Conservation (phyloP, 2,113 vertebrate species). For the Poeciliopsis prolifica region DNA sequence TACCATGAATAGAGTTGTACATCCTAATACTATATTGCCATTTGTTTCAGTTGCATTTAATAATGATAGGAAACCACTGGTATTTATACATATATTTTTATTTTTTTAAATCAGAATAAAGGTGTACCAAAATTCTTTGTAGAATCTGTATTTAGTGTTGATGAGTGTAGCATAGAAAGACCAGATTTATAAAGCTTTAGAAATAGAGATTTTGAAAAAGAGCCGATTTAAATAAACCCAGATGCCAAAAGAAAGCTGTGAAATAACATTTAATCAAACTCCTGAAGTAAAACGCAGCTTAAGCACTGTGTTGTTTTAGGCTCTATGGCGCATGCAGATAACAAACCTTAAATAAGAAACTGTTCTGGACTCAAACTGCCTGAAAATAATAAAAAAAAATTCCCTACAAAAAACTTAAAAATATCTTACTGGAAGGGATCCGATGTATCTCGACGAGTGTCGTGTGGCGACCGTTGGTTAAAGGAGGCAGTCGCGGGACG, state of each 20-base stretch:
- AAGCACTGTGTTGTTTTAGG: neutral
- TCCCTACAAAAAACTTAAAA: neutral
- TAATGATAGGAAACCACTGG: too few species aligned
- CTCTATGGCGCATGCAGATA: neutral
- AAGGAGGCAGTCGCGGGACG: constrained; percentile 68
- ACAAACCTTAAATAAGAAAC: neutral
- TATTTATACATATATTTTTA: too few species aligned
- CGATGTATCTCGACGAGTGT: constrained; percentile 79
- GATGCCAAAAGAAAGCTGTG: neutral
- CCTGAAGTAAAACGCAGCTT: neutral
- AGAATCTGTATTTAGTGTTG: neutral
- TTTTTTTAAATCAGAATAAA: neutral
- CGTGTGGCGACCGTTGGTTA: constrained; percentile 65
- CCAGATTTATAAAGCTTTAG: too few species aligned
- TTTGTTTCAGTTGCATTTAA: too few species aligned
- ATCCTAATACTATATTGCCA: too few species aligned
- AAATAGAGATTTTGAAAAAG: neutral
- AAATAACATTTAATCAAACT: neutral
- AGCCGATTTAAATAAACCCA: neutral
- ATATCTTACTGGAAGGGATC: constrained; percentile 70
- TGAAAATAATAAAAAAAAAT: neutral
- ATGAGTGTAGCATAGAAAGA: too few species aligned
- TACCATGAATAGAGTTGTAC: too few species aligned
- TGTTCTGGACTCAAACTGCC: neutral
- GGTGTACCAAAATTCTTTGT: neutral